These are phyloP conservation scores for Microplitis deprimator DNA, from an alignment of 2,888 invertebrate genomes.

Conservation along the genomic window DNA sequence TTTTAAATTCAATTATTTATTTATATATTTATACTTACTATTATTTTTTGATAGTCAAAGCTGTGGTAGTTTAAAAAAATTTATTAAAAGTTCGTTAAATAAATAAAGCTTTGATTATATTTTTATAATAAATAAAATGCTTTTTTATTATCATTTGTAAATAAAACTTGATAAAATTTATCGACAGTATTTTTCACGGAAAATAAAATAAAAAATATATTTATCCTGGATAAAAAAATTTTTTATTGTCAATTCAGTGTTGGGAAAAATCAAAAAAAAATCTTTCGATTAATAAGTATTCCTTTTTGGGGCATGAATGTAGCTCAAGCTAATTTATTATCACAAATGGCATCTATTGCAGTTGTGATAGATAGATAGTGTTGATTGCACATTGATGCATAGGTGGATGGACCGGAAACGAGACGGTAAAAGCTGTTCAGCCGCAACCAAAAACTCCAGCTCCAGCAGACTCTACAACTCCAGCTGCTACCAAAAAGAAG, in stretches of 20 bases:
- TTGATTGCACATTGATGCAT: constrained; percentile 72
- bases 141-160: background rate
- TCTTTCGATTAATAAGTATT: constrained; percentile 53
- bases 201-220: background rate
- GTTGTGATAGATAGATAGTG: constrained; percentile 73
- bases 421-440: constrained; percentile 9
- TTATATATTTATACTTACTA: background rate
- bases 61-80: background rate
- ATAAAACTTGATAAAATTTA: background rate
- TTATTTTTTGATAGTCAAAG: background rate
- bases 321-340: constrained; percentile 72
- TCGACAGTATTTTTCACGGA: background rate
- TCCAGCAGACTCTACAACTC: constrained; percentile 12
- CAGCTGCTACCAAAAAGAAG: constrained; percentile 36
- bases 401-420: constrained; percentile 64
- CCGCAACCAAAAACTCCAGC: constrained; percentile 11
- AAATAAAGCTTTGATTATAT: background rate
- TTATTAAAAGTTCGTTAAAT: background rate
- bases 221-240: background rate
- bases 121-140: background rate
- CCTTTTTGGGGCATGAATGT: constrained; percentile 69
- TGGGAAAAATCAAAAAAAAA: background rate
- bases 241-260: background rate
- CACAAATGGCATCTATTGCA: constrained; percentile 63
- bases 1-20: background rate